A percentile compares a stretch with the other conserved stretches of the same genome.
Evolutionary conservation across 2,888 invertebrate species (phyloP).

Genomic region (Nephrotoma guestfalica): DNA sequence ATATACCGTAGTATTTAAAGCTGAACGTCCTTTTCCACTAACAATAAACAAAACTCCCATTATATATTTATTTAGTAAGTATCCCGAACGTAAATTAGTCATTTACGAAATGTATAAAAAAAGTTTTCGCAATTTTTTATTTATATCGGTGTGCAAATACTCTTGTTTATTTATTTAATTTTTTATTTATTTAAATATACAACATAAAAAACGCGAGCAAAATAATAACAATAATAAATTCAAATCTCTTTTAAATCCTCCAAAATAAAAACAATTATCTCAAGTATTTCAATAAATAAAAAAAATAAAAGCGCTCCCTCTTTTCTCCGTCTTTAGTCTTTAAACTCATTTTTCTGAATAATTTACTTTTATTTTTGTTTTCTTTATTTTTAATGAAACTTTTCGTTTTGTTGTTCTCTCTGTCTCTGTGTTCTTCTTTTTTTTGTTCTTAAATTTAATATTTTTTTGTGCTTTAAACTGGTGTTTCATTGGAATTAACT

Average conservation of each 20-base stretch:
- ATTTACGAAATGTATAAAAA: neutral
- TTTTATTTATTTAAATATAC: neutral
- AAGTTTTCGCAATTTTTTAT: neutral
- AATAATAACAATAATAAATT: slow-evolving; percentile 3
- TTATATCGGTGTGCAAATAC: neutral
- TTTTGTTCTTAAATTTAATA: neutral
- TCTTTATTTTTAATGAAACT: neutral
- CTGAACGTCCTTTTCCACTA: neutral
- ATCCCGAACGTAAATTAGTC: neutral
- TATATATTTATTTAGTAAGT: neutral
- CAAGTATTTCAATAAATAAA: slow-evolving; percentile 5
- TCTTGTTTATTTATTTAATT: slow-evolving; percentile 1
- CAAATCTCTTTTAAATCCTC: slow-evolving; percentile 3
- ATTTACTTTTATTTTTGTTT: neutral
- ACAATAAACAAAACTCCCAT: neutral
- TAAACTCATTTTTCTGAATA: slow-evolving; percentile 1
- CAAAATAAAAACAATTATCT: slow-evolving; percentile 3
- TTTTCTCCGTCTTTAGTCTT: neutral
- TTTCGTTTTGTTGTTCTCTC: neutral
- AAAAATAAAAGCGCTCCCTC: neutral
- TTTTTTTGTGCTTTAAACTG: neutral
- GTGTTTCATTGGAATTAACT: neutral
- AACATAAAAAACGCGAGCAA: neutral
- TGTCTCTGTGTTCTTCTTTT: neutral
- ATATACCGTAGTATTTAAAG: neutral